Evolutionary conservation across 2,113 vertebrate genomes (phyloP), one percentile per base, ranked within the genome.

Genomic region (Gambusia affinis): DNA sequence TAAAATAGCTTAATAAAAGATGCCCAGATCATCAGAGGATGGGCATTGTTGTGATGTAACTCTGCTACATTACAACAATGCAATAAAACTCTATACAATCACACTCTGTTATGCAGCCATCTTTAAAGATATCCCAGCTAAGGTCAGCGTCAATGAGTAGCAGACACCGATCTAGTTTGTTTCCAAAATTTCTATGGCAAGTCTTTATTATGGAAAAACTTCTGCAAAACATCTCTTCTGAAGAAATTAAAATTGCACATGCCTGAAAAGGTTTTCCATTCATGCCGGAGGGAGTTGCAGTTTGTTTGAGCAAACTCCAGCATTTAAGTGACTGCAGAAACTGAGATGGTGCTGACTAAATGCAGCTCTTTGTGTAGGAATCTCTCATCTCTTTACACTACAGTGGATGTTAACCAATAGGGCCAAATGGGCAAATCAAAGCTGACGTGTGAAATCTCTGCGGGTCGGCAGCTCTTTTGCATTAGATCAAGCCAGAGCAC

Each of bases 251-350:
- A 42, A 66, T 62, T 76, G 73, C 65, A 66, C 28, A 15, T 85
- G 61, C 73, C 61, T 47, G 73, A 82, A 70, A 84, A 74, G 63
- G 70, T 67, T 85, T 83, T 89, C 64, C 64, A 84, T 73, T 80
- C 62, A 47, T 70, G 78, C 85, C 76, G 66, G 64, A 82, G 69
- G 47, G 44, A 64, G 67, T 74, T 75, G 67, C 19, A 68, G 17
- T 71, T 79, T 33, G 75, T 78, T 76, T 83, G 80, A 86, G 67
- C 60, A 79, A 67, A 85, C 31, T 73, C 76, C 78, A 66, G 71
- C 71, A 64, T 85, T 85, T 87, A 91, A 90, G 76, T 73, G 72
- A 79, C 72, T 76, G 82, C 85, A 87, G 85, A 73, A 78, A 74
- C 51, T n/a, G 54, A 82, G 75, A 72, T 64, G 75, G 22, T 64